phyloP scores from a whole-genome alignment of 2,797 vertebrate genomes.

The Cryptoprocta ferox region DNA sequence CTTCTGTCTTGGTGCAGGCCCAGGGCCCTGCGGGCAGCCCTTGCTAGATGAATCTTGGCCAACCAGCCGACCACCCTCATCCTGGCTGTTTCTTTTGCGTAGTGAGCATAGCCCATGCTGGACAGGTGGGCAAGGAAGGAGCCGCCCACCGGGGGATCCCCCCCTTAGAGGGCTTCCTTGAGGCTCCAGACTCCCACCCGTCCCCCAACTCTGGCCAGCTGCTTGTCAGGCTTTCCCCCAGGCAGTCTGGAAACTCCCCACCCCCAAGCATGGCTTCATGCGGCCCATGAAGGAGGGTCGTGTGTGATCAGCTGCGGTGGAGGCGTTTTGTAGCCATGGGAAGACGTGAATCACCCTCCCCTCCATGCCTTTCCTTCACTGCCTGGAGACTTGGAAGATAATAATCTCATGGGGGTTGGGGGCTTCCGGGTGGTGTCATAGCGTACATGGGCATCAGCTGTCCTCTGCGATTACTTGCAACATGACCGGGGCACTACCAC shows the following conservation, averaged over 20 bases:
- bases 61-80: background rate
- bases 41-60: background rate
- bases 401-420: background rate
- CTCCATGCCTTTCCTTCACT: background rate
- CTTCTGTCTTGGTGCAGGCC: background rate
- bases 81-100: too few species aligned
- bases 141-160: rapidly evolving
- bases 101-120: background rate
- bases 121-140: background rate
- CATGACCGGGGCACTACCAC: rapidly evolving
- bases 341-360: slow-evolving; percentile 58
- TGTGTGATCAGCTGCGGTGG: slow-evolving; percentile 30
- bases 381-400: background rate
- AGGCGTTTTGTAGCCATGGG: slow-evolving; percentile 26
- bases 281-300: background rate
- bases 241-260: background rate
- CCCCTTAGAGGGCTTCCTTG: background rate
- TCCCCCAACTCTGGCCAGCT: background rate
- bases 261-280: background rate
- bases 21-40: background rate
- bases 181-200: too few species aligned
- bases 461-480: background rate
- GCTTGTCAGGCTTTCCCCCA: background rate
- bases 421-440: background rate
- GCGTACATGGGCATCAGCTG: background rate